Evolutionary conservation across 2,797 vertebrate species (phyloP), one percentile per base, ranked within the genome.

Genomic region (Malurus splendens): DNA sequence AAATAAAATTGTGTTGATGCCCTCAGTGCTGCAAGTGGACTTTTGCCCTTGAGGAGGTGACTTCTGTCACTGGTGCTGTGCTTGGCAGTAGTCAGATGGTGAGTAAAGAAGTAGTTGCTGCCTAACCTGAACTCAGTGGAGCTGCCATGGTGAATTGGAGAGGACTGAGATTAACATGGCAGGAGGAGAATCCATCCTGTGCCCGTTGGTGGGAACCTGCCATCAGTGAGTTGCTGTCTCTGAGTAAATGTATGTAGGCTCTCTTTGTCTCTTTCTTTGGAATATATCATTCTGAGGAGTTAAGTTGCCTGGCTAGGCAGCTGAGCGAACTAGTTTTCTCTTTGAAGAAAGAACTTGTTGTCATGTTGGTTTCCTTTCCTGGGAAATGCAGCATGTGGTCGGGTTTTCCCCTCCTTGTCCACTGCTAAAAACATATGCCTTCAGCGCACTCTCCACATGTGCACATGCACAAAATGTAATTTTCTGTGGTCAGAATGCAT

Each of bases 1-100:
- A 50, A 79, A 48, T 12, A 67, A 57, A 16, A 17, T 68, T 18
- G 9, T 15, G 9, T 50, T 70, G 25, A 52, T 7, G 7, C 12
- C 32, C 18, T 50, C 0, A 0, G 7, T n/a, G 39, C 24, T 87
- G 33, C 12, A 19, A 32, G 14, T 0, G 5, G 18, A 18, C 22
- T 41, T 74, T 64, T 57, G 14, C 10, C 9, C 22, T 47, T 44
- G n/a, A 8, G 18, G 56, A 45, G 4, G 9, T 42, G 33, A 36
- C 36, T 36, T 36, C 36, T 36, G 36, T 36, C 36, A 36, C 36
- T 36, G 36, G 11, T 36, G 36, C 36, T 36, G 36, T 36, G 36
- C 36, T 36, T 36, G 36, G 36, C 50, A 70, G 27, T 22, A 87
- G 47, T 47, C 33, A 64, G 8, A 41, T 51, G 41, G 10, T 50